Percentiles rank a stretch among this genome's conserved stretches.
Evolutionary conservation across 2,797 vertebrate genomes (phyloP).

Genomic region (Argyrosomus regius): DNA sequence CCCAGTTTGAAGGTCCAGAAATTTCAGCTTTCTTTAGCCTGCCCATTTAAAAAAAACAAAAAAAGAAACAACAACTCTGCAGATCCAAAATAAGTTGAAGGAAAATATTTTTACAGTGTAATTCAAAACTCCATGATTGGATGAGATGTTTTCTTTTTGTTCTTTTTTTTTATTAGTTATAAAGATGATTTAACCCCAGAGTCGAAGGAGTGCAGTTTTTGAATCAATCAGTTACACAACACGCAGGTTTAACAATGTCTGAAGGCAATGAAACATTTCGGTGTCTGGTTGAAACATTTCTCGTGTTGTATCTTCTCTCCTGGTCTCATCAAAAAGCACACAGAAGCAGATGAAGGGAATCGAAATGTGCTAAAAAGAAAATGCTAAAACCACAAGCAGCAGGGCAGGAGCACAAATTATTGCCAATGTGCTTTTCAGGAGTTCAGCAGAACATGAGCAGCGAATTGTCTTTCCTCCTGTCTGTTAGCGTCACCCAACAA

Average conservation of each 20-base stretch:
- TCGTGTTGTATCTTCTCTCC: slow-evolving; percentile 17
- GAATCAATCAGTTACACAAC: slow-evolving; percentile 4
- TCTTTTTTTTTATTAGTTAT: slow-evolving; percentile 32
- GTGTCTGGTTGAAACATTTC: slow-evolving; percentile 39
- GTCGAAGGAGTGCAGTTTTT: slow-evolving; percentile 25
- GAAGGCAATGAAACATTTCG: slow-evolving; percentile 24
- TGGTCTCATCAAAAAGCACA: slow-evolving; percentile 35
- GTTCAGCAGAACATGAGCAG: slow-evolving; percentile 37
- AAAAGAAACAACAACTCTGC: not conserved
- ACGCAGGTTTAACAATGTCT: not conserved
- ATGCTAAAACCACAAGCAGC: slow-evolving; percentile 19
- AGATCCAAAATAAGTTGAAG: slow-evolving; percentile 37
- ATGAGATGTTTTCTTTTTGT: slow-evolving; percentile 43
- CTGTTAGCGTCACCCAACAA: slow-evolving; percentile 52
- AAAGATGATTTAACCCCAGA: slow-evolving; percentile 34
- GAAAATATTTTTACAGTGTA: slow-evolving; percentile 7
- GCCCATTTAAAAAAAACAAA: not conserved
- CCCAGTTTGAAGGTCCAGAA: slow-evolving; percentile 36
- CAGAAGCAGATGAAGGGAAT: slow-evolving; percentile 41
- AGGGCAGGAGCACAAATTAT: slow-evolving; percentile 34
- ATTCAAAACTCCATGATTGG: slow-evolving; percentile 13
- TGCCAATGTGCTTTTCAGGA: slow-evolving; percentile 55
- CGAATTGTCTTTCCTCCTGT: slow-evolving; percentile 48
- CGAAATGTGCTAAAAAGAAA: not conserved
- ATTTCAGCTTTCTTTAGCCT: slow-evolving; percentile 7